Conservation (phyloP, 2,888 invertebrate species). For the Deroplatys truncata region DNA sequence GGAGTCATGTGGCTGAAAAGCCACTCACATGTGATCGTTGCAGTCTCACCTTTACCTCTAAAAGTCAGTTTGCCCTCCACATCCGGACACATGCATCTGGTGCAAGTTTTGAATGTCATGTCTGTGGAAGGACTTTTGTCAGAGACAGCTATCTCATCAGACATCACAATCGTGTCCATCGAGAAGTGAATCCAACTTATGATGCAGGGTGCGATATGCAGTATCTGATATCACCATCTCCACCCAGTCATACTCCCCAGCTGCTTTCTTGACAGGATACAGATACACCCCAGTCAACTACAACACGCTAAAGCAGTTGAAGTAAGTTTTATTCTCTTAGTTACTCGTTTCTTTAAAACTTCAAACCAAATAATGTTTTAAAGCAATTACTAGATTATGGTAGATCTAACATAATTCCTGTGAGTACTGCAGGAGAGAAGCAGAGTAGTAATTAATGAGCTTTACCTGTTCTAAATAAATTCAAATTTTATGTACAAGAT, state of each 20-base stretch:
- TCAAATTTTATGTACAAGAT: no score
- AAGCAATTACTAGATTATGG: no score
- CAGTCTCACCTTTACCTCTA: constrained; percentile 68
- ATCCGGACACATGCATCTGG: constrained; percentile 68
- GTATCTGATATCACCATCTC: constrained; percentile 11
- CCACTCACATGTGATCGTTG: constrained; percentile 68
- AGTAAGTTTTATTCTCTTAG: no score
- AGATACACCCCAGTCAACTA: background rate
- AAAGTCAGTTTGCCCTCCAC: constrained; percentile 71
- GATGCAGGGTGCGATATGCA: constrained; percentile 15
- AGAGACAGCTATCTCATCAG: constrained; percentile 74
- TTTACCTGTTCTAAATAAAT: no score
- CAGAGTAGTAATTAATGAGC: no score
- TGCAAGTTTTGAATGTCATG: constrained; percentile 68
- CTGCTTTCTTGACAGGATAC: background rate
- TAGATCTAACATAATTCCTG: no score
- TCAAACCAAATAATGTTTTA: no score
- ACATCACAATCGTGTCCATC: constrained; percentile 72
- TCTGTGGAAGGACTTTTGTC: constrained; percentile 70
- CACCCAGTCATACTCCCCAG: background rate
- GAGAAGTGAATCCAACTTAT: constrained; percentile 42
- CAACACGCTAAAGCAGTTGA: background rate
- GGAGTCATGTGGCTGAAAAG: constrained; percentile 75
- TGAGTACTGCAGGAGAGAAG: no score
- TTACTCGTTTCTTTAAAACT: no score